Evolutionary conservation across 2,888 invertebrate species (phyloP).

Genomic region (Scaptomyza tumidula): DNA sequence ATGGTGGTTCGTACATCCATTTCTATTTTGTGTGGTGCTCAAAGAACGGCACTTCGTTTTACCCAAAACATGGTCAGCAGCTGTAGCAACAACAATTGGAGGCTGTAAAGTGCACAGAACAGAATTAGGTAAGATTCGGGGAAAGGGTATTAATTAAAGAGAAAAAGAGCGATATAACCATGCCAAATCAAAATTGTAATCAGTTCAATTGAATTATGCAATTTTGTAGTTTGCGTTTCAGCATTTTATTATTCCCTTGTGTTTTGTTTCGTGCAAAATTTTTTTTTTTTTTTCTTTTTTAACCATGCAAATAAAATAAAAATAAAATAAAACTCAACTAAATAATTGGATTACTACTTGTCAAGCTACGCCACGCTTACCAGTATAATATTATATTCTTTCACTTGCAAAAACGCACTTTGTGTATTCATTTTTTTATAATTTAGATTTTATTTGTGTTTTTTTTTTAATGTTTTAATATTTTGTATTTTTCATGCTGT

Average conservation of each 20-base stretch:
- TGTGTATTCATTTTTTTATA: constrained; percentile 32
- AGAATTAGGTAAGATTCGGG: constrained; percentile 33
- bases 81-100: constrained; percentile 76
- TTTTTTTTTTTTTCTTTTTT: constrained; percentile 12
- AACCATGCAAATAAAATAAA: constrained; percentile 53
- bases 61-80: constrained; percentile 77
- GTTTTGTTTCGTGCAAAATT: constrained; percentile 48
- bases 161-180: constrained; percentile 41
- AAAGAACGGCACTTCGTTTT: constrained; percentile 54
- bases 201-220: constrained; percentile 23
- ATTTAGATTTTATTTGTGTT: constrained; percentile 43
- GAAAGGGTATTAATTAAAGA: not conserved
- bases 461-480: constrained; percentile 25
- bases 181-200: constrained; percentile 45
- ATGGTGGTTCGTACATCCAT: constrained; percentile 31
- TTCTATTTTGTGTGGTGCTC: constrained; percentile 10
- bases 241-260: constrained; percentile 24
- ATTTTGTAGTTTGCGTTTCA: constrained; percentile 35
- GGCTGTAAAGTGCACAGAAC: constrained; percentile 77
- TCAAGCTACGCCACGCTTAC: constrained; percentile 48
- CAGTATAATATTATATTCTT: constrained; percentile 22
- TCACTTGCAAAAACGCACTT: constrained; percentile 37
- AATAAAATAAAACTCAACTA: constrained; percentile 16
- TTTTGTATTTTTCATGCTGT: constrained; percentile 62
- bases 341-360: constrained; percentile 23